phyloP scores from a whole-genome alignment of 1,140 invertebrate species.

The Thaumatotibia leucotreta region DNA sequence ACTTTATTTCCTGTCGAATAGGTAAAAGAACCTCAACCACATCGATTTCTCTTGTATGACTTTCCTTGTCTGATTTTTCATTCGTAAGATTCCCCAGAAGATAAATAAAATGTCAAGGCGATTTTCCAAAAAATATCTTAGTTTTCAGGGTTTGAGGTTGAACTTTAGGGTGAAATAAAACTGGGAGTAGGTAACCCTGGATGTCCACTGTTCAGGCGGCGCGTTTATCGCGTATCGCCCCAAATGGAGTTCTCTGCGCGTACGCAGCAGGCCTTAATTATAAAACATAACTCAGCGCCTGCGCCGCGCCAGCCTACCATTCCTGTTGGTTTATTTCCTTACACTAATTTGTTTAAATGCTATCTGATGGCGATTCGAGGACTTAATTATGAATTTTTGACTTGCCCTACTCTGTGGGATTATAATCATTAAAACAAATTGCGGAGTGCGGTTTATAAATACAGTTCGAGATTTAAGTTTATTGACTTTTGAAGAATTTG shows the following conservation, averaged over 20 bases:
- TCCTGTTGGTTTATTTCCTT: slow-evolving; percentile 43
- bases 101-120: no score
- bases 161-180: no score
- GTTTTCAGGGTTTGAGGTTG: no score
- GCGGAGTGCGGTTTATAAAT: not conserved
- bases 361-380: slow-evolving; percentile 32
- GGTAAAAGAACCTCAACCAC: no score
- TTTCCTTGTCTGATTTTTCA: no score
- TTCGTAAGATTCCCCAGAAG: no score
- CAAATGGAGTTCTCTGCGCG: slow-evolving; percentile 46
- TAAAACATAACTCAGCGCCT: slow-evolving; percentile 45
- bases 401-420: slow-evolving; percentile 21
- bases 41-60: no score
- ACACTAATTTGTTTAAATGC: slow-evolving; percentile 45
- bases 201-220: no score
- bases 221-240: slow-evolving; percentile 41
- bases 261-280: slow-evolving; percentile 53
- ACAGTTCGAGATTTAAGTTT: not conserved
- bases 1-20: no score
- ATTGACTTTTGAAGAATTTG: not conserved
- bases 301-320: slow-evolving; percentile 15
- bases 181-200: no score
- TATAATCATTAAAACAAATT: not conserved
- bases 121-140: no score
- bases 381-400: slow-evolving; percentile 41